Percentiles rank a stretch among this genome's conserved stretches.
Evolutionary conservation across 2,888 invertebrate species (phyloP).

Genomic region (Sycophila texana): DNA sequence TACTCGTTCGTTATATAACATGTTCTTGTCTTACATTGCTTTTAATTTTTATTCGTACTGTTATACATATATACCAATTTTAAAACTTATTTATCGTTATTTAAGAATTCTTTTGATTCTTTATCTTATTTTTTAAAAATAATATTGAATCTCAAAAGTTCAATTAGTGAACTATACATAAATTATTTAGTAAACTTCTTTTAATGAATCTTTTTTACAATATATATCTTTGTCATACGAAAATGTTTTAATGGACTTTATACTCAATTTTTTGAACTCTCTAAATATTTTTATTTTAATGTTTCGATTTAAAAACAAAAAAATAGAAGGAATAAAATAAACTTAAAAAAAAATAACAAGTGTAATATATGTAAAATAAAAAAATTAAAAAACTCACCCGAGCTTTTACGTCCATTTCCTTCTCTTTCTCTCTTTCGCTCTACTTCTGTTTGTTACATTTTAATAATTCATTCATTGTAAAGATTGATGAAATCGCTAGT

Average conservation of each 20-base stretch:
- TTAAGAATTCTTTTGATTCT: conserved; percentile 32
- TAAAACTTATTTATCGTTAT: conserved; percentile 42
- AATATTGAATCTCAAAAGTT: conserved; percentile 30
- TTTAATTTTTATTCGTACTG: conserved; percentile 46
- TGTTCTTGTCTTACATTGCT: conserved; percentile 28
- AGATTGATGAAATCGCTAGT: conserved; percentile 14
- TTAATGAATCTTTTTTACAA: conserved; percentile 5
- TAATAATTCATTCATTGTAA: conserved; percentile 13
- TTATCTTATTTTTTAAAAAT: conserved; percentile 12
- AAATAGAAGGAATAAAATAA: conserved; percentile 33
- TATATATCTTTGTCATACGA: conserved; percentile 9
- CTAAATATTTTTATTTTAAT: conserved; percentile 27
- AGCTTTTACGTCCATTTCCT: conserved; percentile 24
- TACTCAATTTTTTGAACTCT: conserved; percentile 32
- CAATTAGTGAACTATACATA: conserved; percentile 32
- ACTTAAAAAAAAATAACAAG: conserved; percentile 13
- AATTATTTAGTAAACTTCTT: conserved; percentile 20
- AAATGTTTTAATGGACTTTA: conserved; percentile 28
- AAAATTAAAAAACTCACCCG: conserved; percentile 15
- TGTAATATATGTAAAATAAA: conserved; percentile 24
- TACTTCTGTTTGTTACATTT: conserved; percentile 36
- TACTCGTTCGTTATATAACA: conserved; percentile 42
- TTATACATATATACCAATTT: conserved; percentile 49
- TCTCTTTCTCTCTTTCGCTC: conserved; percentile 47
- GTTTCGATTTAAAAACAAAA: conserved; percentile 2